A percentile compares a stretch with the other conserved stretches of the same genome.
Evolutionary conservation across 2,888 invertebrate species (phyloP).

Genomic region (Rotaria magnacalcarata): DNA sequence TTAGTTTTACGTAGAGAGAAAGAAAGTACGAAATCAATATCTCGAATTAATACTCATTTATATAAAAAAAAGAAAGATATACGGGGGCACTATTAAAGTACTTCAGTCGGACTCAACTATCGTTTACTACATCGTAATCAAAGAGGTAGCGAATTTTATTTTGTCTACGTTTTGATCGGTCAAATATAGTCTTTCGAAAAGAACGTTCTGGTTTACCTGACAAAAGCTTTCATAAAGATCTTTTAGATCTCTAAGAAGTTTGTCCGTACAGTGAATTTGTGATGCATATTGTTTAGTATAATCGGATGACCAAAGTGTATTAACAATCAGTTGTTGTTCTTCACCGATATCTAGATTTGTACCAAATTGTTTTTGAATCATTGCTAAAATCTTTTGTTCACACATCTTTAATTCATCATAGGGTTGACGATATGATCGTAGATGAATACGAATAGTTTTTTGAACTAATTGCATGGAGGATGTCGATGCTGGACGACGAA

Average conservation of each 20-base stretch:
- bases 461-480: neutral
- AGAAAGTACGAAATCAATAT: no score
- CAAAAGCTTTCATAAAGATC: constrained; percentile 17
- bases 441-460: neutral
- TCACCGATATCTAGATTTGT: neutral
- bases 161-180: no score
- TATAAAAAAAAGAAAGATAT: no score
- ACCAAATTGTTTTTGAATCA: neutral
- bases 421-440: constrained; percentile 3
- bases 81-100: no score
- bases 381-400: neutral
- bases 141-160: no score
- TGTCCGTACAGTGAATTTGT: neutral
- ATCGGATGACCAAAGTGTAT: constrained; percentile 32
- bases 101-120: no score
- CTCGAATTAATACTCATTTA: no score
- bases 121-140: no score
- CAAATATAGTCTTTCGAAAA: neutral
- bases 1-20: no score
- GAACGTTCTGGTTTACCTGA: neutral
- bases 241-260: neutral
- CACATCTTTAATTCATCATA: constrained; percentile 15
- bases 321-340: neutral
- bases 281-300: neutral
- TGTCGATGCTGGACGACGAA: neutral